Evolutionary conservation across 2,797 vertebrate species (phyloP).

Genomic region (Coranthus polyacanthus): DNA sequence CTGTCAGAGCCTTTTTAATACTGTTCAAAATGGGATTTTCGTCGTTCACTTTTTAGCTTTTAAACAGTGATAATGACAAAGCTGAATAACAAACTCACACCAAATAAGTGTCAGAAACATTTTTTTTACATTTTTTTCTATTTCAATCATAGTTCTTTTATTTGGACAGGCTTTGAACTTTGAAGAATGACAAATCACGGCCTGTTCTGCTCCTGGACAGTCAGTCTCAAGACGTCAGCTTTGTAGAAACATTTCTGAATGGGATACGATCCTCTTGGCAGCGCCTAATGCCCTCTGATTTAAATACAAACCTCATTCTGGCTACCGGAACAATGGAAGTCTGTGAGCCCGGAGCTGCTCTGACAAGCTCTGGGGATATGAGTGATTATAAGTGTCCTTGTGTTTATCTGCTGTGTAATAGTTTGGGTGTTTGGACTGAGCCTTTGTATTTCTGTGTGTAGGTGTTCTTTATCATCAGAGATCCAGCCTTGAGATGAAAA

Average conservation of each 20-base stretch:
- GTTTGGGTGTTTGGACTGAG: neutral
- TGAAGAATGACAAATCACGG: neutral
- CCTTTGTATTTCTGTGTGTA: neutral
- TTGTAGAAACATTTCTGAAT: slow-evolving; percentile 27
- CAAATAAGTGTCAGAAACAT: too few relatives aligned
- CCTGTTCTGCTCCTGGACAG: slow-evolving; percentile 4
- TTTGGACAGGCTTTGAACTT: too few relatives aligned
- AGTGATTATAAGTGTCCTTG: slow-evolving; percentile 1
- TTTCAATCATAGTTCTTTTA: neutral
- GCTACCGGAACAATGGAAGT: slow-evolving; percentile 20
- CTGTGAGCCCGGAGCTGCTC: slow-evolving; percentile 7
- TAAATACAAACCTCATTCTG: slow-evolving; percentile 36
- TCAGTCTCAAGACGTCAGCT: slow-evolving; percentile 12
- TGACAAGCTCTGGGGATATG: slow-evolving; percentile 10
- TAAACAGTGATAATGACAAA: too few relatives aligned
- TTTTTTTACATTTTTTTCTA: too few relatives aligned
- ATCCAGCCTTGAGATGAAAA: neutral
- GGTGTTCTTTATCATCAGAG: neutral
- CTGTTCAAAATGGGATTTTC: too few relatives aligned
- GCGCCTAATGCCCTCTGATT: slow-evolving; percentile 26
- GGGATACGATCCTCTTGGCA: slow-evolving; percentile 30
- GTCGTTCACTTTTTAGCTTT: too few relatives aligned
- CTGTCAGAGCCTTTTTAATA: too few relatives aligned
- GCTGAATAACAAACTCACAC: too few relatives aligned
- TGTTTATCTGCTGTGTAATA: slow-evolving; percentile 2